Evolutionary conservation across 2,797 vertebrate genomes (phyloP).

Genomic region (Anas capensis): DNA sequence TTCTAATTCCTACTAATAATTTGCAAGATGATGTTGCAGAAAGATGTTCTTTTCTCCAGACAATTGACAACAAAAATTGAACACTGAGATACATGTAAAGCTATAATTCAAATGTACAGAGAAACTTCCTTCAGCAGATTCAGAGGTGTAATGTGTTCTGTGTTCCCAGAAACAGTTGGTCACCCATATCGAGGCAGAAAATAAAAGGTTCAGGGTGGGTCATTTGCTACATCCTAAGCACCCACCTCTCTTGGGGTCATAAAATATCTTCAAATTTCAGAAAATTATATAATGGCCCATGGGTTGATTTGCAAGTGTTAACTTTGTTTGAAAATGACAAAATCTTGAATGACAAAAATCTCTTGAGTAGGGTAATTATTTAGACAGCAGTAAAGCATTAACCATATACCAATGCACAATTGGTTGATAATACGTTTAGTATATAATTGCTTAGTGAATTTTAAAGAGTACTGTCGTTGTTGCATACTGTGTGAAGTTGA

Average conservation of each 20-base stretch:
- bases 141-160: neutral
- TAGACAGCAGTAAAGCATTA: neutral
- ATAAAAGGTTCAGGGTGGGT: neutral
- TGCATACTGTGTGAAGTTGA: neutral
- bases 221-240: neutral
- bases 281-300: neutral
- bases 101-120: neutral
- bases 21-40: neutral
- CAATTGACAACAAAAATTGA: neutral
- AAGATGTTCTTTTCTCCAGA: neutral
- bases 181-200: neutral
- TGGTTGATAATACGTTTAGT: fast-evolving
- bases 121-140: neutral
- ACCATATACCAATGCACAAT: neutral
- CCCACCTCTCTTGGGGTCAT: neutral
- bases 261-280: neutral
- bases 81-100: neutral
- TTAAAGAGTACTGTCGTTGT: neutral
- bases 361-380: neutral
- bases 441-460: neutral
- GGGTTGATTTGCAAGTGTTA: neutral
- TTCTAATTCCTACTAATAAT: neutral
- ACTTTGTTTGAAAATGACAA: neutral
- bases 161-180: neutral
- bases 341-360: neutral